Percentiles rank a stretch among this genome's conserved stretches.
phyloP scores from a whole-genome alignment of 2,113 vertebrate genomes.

The western clawed frog (Xenopus tropicalis) region UCB_Xtro_10.0 CM004447.2:54387001-54387500 shows the following conservation, averaged over 20 bases:
- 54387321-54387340: neutral
- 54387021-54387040: constrained; percentile 33
- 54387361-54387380: neutral
- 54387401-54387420: no score
- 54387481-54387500: no score
- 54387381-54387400: no score
- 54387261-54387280: constrained; percentile 25
- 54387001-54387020: constrained; percentile 21
- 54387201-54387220: constrained; percentile 27
- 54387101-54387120: constrained; percentile 23
- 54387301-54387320: constrained; percentile 5
- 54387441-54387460: no score
- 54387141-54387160: constrained; percentile 41
- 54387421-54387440: no score
- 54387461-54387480: no score
- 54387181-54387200: constrained; percentile 32
- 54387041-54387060: constrained; percentile 30
- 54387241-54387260: constrained; percentile 23
- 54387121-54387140: constrained; percentile 44
- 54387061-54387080: constrained; percentile 17
- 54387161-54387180: constrained; percentile 34
- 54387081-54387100: constrained; percentile 1
- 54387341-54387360: neutral
- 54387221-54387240: constrained; percentile 26
- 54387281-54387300: constrained; percentile 18